Base-by-base conservation (phyloP, 2,888 invertebrate genomes). In the Electrophaes corylata region DNA sequence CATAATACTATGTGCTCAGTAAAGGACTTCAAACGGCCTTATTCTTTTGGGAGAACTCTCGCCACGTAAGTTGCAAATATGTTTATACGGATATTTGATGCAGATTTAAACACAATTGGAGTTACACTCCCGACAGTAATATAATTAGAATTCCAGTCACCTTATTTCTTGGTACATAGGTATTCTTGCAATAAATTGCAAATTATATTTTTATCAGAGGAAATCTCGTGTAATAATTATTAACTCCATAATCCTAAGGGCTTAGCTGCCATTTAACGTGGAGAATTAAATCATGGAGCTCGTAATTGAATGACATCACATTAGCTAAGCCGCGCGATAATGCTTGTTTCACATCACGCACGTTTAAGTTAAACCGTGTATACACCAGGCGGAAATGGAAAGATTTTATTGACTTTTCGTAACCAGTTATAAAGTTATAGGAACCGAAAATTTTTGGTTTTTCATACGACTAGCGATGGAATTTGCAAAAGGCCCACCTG, bases 1-100 rank as follows among this genome's bases (percentile, higher is more conserved):
- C 84, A 91, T 59, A 87, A 88, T 57, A 88, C 88, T 2, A 87
- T 91, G 88, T 92, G 92, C 64, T 79, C 91, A 0, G 85, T 89
- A 1, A 86, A 86, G 62, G 72, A 84, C 46, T 69, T 81, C 14
- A 84, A 76, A 31, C 71, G 88, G 39, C 86, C 89, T 0, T 89
- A 87, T 63, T 91, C 90, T 1, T 86, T 91, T 66, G 91, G 82
- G 3, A 92, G 89, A 64, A 76, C 88, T 0, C 70, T 92, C 4
- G 82, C 92, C 2, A 87, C 90, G 92, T 92, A 76, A 87, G 92
- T 43, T 23, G 1, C 8, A 3, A 29, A 3, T 29, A 29, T 23
- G 4, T 23, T 23, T 2, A 23, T 23, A 23, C 23, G 4, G 6
- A 3, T n/a, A n/a, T n/a, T n/a, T n/a, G n/a, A n/a, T n/a, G n/a